A percentile compares a stretch with the other conserved stretches of the same genome.
phyloP scores from a whole-genome alignment of 2,113 vertebrate genomes.

The Todiramphus saurophagus region DNA sequence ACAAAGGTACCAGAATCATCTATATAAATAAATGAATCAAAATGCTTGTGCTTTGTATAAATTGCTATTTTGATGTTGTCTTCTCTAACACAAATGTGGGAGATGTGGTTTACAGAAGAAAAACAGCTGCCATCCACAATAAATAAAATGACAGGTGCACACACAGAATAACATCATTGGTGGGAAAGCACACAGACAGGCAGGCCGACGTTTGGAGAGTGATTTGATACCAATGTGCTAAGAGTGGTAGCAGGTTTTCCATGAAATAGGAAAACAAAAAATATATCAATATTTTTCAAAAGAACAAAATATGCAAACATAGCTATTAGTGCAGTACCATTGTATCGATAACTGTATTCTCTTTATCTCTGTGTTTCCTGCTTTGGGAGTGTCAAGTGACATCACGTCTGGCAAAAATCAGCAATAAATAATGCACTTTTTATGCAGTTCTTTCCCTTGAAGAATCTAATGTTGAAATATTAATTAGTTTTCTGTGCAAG shows the following conservation, averaged over 20 bases:
- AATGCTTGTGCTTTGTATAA: not conserved
- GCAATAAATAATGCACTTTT: constrained; percentile 27
- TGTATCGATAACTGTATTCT: not conserved
- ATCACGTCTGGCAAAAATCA: not conserved
- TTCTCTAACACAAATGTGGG: not conserved
- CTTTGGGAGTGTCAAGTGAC: not conserved
- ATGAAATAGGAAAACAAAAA: not conserved
- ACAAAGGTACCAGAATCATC: not conserved
- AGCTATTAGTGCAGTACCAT: not conserved
- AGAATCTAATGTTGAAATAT: constrained; percentile 14
- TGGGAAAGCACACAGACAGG: not conserved
- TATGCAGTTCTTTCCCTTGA: not conserved
- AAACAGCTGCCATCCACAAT: not conserved
- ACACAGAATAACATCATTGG: rapidly evolving
- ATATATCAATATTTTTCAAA: not conserved
- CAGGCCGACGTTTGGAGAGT: not conserved
- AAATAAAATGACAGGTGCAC: not conserved
- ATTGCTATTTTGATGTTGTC: not conserved
- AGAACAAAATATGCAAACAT: rapidly evolving
- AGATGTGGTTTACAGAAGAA: not conserved
- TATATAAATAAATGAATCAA: not conserved
- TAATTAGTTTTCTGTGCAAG: constrained; percentile 15
- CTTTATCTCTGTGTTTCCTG: not conserved
- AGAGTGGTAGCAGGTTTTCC: not conserved
- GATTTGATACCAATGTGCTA: not conserved